A percentile compares a stretch with the other conserved stretches of the same genome.
Evolutionary conservation across 2,113 vertebrate genomes (phyloP).

Genomic region (Nematolebias whitei): DNA sequence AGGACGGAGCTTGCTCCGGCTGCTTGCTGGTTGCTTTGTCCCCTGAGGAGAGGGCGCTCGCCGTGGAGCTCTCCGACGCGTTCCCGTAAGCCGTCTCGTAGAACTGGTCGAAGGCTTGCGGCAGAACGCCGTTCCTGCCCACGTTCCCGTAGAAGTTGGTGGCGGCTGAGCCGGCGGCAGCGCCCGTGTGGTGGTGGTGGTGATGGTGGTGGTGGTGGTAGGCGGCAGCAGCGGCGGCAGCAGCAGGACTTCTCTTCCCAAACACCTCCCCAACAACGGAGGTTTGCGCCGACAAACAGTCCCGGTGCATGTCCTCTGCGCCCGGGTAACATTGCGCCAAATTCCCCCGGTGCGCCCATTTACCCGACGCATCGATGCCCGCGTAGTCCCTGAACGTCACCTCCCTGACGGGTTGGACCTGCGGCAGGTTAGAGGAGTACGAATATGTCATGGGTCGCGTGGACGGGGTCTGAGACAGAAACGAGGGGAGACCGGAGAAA

Average conservation of each 20-base stretch:
- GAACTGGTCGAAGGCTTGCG: conserved; percentile 98
- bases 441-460: conserved; percentile 96
- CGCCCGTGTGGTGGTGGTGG: conserved; percentile 71
- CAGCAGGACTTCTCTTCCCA: conserved; percentile 89
- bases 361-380: conserved; percentile 94
- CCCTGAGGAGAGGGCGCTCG: conserved; percentile 86
- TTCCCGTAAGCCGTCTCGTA: conserved; percentile 95
- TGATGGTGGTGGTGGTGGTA: conserved; percentile 83
- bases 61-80: conserved; percentile 83
- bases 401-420: conserved; percentile 95
- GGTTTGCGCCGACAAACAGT: conserved; percentile 90
- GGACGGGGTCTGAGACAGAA: conserved; percentile 94
- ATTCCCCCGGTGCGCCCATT: conserved; percentile 94
- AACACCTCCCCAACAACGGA: conserved; percentile 92
- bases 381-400: conserved; percentile 98
- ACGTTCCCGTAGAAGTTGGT: conserved; percentile 96
- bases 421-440: conserved; percentile 96
- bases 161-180: conserved; percentile 81
- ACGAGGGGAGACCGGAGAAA: conserved; percentile 97
- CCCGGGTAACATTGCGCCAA: conserved; percentile 93
- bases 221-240: conserved; percentile 78
- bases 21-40: conserved; percentile 86
- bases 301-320: conserved; percentile 96
- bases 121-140: conserved; percentile 95
- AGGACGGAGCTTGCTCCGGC: conserved; percentile 82